Evolutionary conservation across 2,113 vertebrate genomes (phyloP).

Genomic region (Ciconia maguari): DNA sequence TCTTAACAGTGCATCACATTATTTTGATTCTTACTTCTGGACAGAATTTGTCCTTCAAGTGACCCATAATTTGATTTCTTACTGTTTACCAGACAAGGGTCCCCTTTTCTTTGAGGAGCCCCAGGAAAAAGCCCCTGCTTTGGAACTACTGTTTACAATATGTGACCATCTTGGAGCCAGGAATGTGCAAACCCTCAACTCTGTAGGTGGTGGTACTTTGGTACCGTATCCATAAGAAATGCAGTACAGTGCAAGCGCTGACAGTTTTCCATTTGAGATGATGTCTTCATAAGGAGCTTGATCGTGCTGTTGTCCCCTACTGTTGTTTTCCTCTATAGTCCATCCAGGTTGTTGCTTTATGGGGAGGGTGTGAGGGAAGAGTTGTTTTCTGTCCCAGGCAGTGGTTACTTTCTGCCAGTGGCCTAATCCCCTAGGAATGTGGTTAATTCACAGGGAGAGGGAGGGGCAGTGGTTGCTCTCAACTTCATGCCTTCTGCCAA

Average conservation of each 20-base stretch:
- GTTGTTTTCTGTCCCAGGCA: not conserved
- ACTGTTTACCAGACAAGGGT: not conserved
- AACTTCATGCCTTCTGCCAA: not conserved
- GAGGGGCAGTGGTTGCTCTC: not conserved
- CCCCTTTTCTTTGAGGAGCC: not conserved
- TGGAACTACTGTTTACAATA: not conserved
- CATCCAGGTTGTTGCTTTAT: not conserved
- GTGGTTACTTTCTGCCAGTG: not conserved
- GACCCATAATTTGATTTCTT: not conserved
- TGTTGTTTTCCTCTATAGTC: not conserved
- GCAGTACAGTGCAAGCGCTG: not conserved
- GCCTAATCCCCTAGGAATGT: not conserved
- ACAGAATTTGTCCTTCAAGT: not conserved
- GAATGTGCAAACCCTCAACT: not conserved
- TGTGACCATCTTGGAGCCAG: not conserved
- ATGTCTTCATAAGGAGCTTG: not conserved
- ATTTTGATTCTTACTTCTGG: not conserved
- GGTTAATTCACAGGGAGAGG: not conserved
- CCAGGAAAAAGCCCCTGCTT: not conserved
- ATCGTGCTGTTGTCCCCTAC: not conserved
- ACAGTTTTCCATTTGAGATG: not conserved
- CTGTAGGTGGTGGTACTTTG: not conserved
- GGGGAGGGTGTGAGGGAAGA: not conserved
- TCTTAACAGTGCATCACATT: not conserved
- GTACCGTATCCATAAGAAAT: fast-evolving